phyloP scores from a whole-genome alignment of 1,140 invertebrate species.

The Pararge aegeria region DNA sequence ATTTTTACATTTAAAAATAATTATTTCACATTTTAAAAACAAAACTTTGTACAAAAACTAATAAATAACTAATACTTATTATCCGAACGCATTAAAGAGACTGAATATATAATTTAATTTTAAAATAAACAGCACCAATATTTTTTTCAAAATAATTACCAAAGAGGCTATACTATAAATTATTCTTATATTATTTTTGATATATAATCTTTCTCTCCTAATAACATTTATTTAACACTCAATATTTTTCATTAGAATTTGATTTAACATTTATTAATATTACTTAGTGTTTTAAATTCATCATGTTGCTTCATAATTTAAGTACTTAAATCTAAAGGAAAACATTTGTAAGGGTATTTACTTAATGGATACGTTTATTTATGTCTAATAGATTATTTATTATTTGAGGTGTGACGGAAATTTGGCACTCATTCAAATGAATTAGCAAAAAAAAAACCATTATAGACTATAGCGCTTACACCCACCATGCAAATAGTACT shows the following conservation, averaged over 20 bases:
- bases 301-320: background rate
- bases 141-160: background rate
- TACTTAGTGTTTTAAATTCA: background rate
- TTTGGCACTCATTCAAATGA: too few relatives aligned
- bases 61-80: background rate
- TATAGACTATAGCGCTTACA: too few relatives aligned
- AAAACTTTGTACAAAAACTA: constrained; percentile 4
- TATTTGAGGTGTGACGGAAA: background rate
- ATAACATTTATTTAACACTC: constrained; percentile 2
- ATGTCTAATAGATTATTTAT: background rate
- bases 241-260: constrained; percentile 3
- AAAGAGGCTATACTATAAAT: background rate
- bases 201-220: background rate
- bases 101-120: background rate
- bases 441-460: too few relatives aligned
- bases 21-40: background rate
- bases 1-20: background rate
- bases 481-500: too few relatives aligned
- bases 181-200: background rate
- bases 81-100: background rate
- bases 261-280: background rate
- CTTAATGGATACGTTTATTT: constrained; percentile 1
- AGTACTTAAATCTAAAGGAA: background rate
- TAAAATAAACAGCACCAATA: constrained; percentile 5
- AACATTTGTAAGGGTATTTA: background rate